Base-by-base conservation (phyloP, 2,797 vertebrate genomes). In the Mormyrops boulengeri region DNA sequence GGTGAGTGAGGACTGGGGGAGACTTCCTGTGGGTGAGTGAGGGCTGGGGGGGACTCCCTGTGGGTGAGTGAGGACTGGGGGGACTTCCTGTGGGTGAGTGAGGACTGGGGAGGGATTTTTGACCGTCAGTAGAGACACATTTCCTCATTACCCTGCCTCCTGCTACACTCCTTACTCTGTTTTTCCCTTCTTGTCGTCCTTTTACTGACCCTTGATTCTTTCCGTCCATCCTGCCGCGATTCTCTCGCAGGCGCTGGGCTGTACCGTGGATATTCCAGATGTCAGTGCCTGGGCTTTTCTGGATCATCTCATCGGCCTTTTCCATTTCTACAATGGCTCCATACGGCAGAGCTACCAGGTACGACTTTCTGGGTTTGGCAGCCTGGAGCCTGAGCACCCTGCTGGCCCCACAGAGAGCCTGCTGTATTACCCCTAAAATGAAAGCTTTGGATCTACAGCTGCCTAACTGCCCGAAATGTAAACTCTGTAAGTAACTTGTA, bases 251-350 rank as follows among this genome's bases (percentile, higher is more conserved):
- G 98, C 95, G 0, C 95, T 99, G 90, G 97, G 97, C 90, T 99
- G 97, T 93, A 94, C 96, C 0, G 88, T 94, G 1, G 97, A 99
- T 2, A 94, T 98, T 89, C 96, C 98, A 0, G 98, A 97, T 3
- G 19, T 95, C 91, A 98, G 97, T 90, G 95, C 97, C 85, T 93
- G 91, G 26, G 94, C 93, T 22, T 94, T 98, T 38, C 95, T 99
- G 93, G 95, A 97, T 91, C 97, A 97, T 92, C 95, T 99, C 0
- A 96, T 98, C 8, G 93, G 96, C 66, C 95, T 98, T 85, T 99
- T 98, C 91, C 94, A 95, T 88, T 99, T 99, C 94, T 98, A 98
- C 95, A 95, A 97, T 0, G 98, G 98, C 1, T 95, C 97, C 0
- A 94, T 97, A 60, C 93, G 93, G 3, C 91, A 62, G 0, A 97